Base-by-base conservation (phyloP, 2,888 invertebrate species). In the Miltochrista miniata region DNA sequence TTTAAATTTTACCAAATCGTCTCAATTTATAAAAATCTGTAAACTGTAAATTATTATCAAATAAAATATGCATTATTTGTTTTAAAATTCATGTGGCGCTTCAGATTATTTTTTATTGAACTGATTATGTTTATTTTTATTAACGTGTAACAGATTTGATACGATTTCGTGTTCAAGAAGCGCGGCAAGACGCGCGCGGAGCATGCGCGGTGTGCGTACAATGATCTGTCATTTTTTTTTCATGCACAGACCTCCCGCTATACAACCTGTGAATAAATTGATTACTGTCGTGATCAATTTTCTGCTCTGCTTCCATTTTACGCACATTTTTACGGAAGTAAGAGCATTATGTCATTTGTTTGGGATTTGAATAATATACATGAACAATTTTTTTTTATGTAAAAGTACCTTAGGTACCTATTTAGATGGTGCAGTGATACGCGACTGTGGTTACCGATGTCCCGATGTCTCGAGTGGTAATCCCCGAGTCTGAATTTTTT, bases 141-240 rank as follows among this genome's bases (percentile, higher is more conserved):
- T 15, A 9, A 15, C 9, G 18, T 33, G 15, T 15, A 42, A 42
- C 33, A 18, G 18, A n/a, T 10, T n/a, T 8, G 9, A 5, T 58
- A 54, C 71, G 80, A 68, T 66, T 74, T 73, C 76, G 79, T 80
- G 76, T 74, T 62, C 59, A 65, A 69, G 78, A 78, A 77, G 74
- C 76, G 79, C 80, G 77, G 77, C 65, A 77, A 76, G 70, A 74
- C 79, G 79, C 85, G 86, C 85, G 82, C 74, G 64, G 72, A 76
- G 81, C 85, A 79, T 83, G 87, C 85, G 85, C 83, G 74, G 66
- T 68, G 66, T 73, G 69, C 76, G 76, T 79, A 80, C 79, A 83
- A 83, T 87, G 85, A 81, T 79, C 70, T 53, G 72, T 55, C 48
- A 59, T 73, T 76, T 82, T 83, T 48, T 81, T 64, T 51, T 58